Conservation (phyloP, 2,113 vertebrate species). For the Forbesichthys agassizii region DNA sequence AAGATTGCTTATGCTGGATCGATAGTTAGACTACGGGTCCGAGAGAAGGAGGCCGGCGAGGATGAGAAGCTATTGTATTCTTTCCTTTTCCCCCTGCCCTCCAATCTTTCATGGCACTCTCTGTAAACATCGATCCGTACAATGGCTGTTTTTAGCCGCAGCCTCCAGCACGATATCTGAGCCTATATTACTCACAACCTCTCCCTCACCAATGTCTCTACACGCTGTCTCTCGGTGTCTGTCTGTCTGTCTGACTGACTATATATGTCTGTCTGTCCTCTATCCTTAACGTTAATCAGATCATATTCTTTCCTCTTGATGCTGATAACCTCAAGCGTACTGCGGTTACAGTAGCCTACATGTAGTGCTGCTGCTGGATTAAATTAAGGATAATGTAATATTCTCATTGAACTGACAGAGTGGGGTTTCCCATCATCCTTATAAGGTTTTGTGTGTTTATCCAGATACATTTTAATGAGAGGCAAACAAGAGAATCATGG, state of each 20-base stretch:
- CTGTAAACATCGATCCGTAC: constrained; percentile 45
- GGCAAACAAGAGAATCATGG: too few species aligned
- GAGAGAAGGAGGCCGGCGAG: constrained; percentile 36
- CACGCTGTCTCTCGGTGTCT: neutral
- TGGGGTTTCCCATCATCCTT: too few species aligned
- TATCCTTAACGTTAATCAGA: neutral
- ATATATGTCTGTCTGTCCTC: neutral
- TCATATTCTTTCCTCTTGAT: too few species aligned
- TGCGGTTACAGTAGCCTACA: too few species aligned
- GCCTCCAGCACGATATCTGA: constrained; percentile 36
- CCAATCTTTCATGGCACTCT: constrained; percentile 10
- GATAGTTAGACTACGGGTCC: constrained; percentile 23
- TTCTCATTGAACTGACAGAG: too few species aligned
- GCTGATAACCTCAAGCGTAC: too few species aligned
- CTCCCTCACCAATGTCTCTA: neutral
- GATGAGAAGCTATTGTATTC: constrained; percentile 41
- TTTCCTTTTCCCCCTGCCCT: constrained; percentile 10
- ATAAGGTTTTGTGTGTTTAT: too few species aligned
- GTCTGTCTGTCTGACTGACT: neutral
- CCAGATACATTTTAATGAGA: too few species aligned
- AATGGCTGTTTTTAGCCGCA: constrained; percentile 44
- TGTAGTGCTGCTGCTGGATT: too few species aligned
- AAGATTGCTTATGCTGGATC: constrained; percentile 23
- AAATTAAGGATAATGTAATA: too few species aligned
- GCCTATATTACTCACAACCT: constrained; percentile 7